phyloP scores from a whole-genome alignment of 2,113 vertebrate species.

The Passer montanus region DNA sequence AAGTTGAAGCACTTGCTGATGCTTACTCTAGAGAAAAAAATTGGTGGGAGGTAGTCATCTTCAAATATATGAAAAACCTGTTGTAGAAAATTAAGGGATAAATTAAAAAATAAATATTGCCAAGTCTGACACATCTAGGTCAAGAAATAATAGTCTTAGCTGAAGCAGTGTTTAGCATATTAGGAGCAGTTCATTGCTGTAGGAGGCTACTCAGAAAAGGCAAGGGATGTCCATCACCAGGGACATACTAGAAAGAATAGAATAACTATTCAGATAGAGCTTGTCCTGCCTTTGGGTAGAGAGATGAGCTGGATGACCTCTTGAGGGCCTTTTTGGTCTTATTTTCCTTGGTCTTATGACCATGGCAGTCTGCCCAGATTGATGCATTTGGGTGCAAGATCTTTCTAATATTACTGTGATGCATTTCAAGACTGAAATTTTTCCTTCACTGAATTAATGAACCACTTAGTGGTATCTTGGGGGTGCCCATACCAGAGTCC shows the following conservation, averaged over 20 bases:
- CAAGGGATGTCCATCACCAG: not conserved
- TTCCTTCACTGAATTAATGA: not conserved
- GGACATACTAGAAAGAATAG: not conserved
- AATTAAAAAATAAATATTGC: not conserved
- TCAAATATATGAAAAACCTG: not conserved
- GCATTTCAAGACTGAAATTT: not conserved
- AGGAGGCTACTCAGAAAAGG: not conserved
- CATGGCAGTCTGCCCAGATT: not conserved
- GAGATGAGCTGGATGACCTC: not conserved
- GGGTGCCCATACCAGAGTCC: not conserved
- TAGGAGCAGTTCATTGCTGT: not conserved
- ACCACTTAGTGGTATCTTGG: not conserved
- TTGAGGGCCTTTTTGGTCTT: not conserved
- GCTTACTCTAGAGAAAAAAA: not conserved
- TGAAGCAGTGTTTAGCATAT: not conserved
- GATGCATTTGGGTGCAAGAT: not conserved
- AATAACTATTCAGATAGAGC: not conserved
- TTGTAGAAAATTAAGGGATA: not conserved
- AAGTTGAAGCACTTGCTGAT: not conserved
- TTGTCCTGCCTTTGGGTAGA: not conserved
- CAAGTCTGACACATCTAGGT: not conserved
- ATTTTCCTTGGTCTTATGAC: not conserved
- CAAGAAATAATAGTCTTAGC: not conserved
- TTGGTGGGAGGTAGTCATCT: not conserved
- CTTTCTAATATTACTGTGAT: not conserved